These are phyloP conservation scores for Ciconia maguari DNA, from an alignment of 2,113 vertebrate species.

Conservation along the genomic window DNA sequence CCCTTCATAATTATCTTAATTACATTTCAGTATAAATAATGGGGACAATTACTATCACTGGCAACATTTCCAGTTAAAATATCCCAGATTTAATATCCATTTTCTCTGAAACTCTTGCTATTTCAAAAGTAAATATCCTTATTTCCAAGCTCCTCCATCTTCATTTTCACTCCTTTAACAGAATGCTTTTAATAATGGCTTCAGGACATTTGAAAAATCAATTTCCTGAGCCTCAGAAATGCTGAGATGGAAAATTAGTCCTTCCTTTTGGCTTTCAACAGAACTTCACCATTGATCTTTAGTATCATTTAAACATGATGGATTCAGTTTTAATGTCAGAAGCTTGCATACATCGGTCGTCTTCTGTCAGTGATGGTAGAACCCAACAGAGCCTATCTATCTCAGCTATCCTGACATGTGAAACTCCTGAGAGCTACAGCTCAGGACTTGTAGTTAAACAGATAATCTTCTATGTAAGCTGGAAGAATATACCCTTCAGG, in stretches of 20 bases:
- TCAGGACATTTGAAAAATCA: background rate
- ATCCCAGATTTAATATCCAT: conserved; percentile 33
- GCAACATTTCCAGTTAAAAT: conserved; percentile 40
- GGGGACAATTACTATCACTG: conserved; percentile 47
- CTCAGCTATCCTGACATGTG: background rate
- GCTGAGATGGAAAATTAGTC: conserved; percentile 24
- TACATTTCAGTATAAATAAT: conserved; percentile 67
- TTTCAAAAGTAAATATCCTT: conserved; percentile 61
- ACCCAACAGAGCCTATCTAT: accelerated
- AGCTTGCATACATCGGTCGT: background rate
- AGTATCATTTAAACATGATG: background rate
- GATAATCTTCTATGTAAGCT: background rate
- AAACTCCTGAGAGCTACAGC: background rate
- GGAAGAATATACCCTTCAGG: background rate
- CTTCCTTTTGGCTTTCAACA: background rate
- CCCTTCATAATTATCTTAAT: conserved; percentile 65
- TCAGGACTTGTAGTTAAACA: background rate
- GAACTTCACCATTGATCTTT: background rate
- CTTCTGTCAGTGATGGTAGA: background rate
- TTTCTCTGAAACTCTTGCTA: conserved; percentile 37
- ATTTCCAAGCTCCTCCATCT: conserved; percentile 26
- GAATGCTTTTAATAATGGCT: conserved; percentile 13
- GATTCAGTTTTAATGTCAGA: background rate
- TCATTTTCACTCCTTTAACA: conserved; percentile 36
- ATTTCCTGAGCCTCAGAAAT: background rate